Evolutionary conservation across 2,113 vertebrate genomes (phyloP), one percentile per base, ranked within the genome.

Genomic region (Nematolebias whitei): DNA sequence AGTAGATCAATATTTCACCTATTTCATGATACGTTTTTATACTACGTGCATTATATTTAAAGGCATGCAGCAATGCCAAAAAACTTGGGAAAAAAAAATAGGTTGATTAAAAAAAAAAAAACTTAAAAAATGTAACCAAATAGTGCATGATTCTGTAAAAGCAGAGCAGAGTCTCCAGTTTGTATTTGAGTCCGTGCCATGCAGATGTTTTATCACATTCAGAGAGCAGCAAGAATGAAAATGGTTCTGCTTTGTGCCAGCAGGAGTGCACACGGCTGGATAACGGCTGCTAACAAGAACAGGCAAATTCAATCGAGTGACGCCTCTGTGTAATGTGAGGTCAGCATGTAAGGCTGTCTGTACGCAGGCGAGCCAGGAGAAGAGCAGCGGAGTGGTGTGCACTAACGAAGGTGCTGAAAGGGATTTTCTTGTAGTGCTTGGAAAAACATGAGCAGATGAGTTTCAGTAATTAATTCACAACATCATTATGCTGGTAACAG

Each of bases 301-400:
- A 52, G 71, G 64, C 79, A 68, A 76, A 70, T 66, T 77, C 70
- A 83, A 62, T 76, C 41, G 58, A 71, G 73, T 60, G 75, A 70
- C 48, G 35, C 69, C 22, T 61, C 53, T 63, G 50, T 76, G 55
- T 74, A 68, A 78, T 76, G 48, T 55, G 62, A 82, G 79, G 77
- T 76, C 77, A 83, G 45, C 35, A 22, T 83, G 65, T 50, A 48
- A 63, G 71, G 38, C 58, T 64, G 64, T 58, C 41, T 45, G 53
- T 41, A 54, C 64, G 60, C 54, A 76, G 56, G 49, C 68, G 51
- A 62, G 48, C 40, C 47, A 56, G 70, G 71, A 73, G 58, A 32
- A 51, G 57, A 6, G 58, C 45, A 72, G 58, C 19, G 41, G 5
- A 56, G 32, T 35, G 2, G 32, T 35, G 32, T 35, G 32, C 32